Percentiles rank a stretch among this genome's conserved stretches.
phyloP scores from a whole-genome alignment of 2,113 vertebrate species.

The Engraulis encrasicolus region DNA sequence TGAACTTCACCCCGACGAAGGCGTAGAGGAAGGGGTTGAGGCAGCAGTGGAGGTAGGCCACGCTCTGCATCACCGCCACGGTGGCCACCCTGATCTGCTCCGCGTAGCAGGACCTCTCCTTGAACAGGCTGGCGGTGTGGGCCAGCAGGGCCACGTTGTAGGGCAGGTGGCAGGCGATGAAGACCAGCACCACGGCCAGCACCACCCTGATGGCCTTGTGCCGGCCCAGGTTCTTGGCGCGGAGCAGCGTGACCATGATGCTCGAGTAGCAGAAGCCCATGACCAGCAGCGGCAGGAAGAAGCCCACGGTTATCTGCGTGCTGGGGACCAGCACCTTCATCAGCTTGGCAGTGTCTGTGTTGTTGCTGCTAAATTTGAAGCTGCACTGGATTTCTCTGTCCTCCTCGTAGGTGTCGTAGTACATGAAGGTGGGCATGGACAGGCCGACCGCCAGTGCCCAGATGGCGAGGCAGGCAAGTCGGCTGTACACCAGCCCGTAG shows the following conservation, averaged over 20 bases:
- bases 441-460: conserved; percentile 78
- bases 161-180: conserved; percentile 86
- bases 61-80: conserved; percentile 66
- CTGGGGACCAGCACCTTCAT: conserved; percentile 82
- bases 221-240: conserved; percentile 79
- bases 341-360: conserved; percentile 56
- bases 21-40: conserved; percentile 93
- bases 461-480: conserved; percentile 75
- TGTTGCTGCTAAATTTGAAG: conserved; percentile 55
- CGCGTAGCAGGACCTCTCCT: conserved; percentile 58
- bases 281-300: conserved; percentile 83
- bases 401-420: conserved; percentile 61
- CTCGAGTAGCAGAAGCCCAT: conserved; percentile 85
- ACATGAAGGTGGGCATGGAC: conserved; percentile 80
- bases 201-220: conserved; percentile 88
- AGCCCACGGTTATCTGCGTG: conserved; percentile 82
- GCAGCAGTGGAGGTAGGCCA: conserved; percentile 92
- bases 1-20: conserved; percentile 90
- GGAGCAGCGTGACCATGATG: conserved; percentile 78
- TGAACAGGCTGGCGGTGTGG: conserved; percentile 72
- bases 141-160: conserved; percentile 82
- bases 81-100: conserved; percentile 62
- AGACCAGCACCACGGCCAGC: conserved; percentile 81
- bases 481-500: conserved; percentile 64
- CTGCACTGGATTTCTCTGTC: conserved; percentile 60